Conservation (phyloP, 2,797 vertebrate genomes). For the Sus cebifrons region DNA sequence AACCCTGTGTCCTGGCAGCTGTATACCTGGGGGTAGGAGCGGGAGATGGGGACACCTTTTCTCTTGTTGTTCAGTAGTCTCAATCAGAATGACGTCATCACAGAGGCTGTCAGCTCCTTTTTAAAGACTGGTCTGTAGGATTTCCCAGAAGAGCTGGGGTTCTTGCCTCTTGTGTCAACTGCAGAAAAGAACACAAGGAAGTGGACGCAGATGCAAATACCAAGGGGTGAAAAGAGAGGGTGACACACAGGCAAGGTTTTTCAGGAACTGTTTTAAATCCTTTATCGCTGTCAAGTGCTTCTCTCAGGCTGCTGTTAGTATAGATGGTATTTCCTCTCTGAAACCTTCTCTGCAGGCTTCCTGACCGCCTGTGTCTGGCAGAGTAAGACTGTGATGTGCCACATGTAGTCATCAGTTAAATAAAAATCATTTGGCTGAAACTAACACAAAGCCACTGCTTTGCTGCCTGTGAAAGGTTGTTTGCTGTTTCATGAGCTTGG, state of each 20-base stretch:
- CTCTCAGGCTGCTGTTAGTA: not conserved
- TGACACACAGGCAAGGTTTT: not conserved
- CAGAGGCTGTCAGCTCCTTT: not conserved
- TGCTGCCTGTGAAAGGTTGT: not conserved
- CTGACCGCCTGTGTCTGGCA: not conserved
- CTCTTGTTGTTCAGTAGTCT: not conserved
- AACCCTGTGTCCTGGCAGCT: not conserved
- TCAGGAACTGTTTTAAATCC: not conserved
- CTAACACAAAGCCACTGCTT: fast-evolving
- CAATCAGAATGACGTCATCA: not conserved
- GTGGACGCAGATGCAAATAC: not conserved
- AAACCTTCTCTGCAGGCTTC: not conserved
- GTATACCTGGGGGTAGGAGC: not conserved
- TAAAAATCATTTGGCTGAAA: not conserved
- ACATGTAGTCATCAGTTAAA: not conserved
- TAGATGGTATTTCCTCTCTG: not conserved
- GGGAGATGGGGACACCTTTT: not conserved
- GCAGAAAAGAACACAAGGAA: not conserved
- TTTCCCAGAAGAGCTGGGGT: not conserved
- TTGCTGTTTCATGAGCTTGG: not conserved
- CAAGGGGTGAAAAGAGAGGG: not conserved
- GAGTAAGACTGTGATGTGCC: not conserved
- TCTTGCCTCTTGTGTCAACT: not conserved
- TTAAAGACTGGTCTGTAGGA: not conserved
- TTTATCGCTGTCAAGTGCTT: not conserved